These are phyloP conservation scores for Asobara japonica DNA, from an alignment of 1,140 invertebrate genomes.

Conservation along the genomic window DNA sequence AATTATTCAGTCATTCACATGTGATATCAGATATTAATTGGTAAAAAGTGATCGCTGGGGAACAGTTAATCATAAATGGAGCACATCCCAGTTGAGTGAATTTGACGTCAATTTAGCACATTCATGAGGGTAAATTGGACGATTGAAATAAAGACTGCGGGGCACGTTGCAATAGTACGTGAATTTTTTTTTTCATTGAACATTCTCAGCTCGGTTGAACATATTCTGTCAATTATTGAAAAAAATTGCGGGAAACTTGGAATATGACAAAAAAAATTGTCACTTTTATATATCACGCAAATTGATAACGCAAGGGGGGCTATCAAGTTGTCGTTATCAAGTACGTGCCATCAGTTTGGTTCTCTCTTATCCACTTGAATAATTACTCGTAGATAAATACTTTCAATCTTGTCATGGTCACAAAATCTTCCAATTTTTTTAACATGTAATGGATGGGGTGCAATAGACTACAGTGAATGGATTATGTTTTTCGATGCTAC, in stretches of 20 bases:
- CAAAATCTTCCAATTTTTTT: too few relatives aligned
- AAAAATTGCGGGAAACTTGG: background rate
- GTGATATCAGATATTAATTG: background rate
- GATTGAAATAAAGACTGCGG: background rate
- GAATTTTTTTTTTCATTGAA: background rate
- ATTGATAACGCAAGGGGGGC: conserved; percentile 14
- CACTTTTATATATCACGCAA: conserved; percentile 42
- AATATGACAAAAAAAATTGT: background rate
- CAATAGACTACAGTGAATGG: too few relatives aligned
- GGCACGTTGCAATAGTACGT: background rate
- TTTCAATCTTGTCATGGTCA: background rate
- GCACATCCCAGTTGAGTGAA: background rate
- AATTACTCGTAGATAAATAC: background rate
- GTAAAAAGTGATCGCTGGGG: background rate
- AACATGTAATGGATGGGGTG: too few relatives aligned
- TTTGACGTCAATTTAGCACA: background rate
- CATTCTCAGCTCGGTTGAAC: background rate
- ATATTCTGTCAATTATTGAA: background rate
- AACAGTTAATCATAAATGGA: background rate
- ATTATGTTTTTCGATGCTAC: too few relatives aligned
- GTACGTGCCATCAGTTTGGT: conserved; percentile 6
- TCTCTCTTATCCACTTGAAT: background rate
- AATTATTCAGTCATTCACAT: too few relatives aligned
- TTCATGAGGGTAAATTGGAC: background rate
- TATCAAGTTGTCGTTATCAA: background rate